Conservation (phyloP, 2,797 vertebrate species). For the Sebastes glaucus region DNA sequence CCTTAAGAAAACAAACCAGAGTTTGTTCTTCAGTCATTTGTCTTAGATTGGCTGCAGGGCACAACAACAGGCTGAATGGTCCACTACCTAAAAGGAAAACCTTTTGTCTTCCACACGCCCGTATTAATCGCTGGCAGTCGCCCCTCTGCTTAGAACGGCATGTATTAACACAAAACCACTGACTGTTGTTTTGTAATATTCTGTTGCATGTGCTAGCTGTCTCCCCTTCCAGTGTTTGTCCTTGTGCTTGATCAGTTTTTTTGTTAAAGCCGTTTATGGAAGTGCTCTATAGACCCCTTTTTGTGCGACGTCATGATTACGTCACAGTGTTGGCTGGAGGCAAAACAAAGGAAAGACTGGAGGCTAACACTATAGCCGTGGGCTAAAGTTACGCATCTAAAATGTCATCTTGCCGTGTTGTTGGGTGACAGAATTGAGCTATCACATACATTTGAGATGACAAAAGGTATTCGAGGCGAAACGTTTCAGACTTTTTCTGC, state of each 20-base stretch:
- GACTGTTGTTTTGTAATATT: constrained; percentile 3
- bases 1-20: neutral
- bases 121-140: neutral
- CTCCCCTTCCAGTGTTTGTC: constrained; percentile 42
- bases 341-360: no score
- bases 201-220: constrained; percentile 62
- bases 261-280: constrained; percentile 53
- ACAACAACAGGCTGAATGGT: neutral
- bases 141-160: constrained; percentile 33
- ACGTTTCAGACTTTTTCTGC: no score
- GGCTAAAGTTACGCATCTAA: no score
- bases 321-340: no score
- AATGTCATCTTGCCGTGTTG: no score
- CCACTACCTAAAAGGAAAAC: neutral
- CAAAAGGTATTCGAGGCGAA: no score
- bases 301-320: no score
- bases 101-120: neutral
- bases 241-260: constrained; percentile 44
- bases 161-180: constrained; percentile 36
- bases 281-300: constrained; percentile 3
- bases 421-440: no score
- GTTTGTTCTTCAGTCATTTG: neutral
- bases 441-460: no score
- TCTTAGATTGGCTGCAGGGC: neutral
- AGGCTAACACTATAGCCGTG: no score